Evolutionary conservation across 2,888 invertebrate genomes (phyloP).

Genomic region (Plemyria rubiginata): DNA sequence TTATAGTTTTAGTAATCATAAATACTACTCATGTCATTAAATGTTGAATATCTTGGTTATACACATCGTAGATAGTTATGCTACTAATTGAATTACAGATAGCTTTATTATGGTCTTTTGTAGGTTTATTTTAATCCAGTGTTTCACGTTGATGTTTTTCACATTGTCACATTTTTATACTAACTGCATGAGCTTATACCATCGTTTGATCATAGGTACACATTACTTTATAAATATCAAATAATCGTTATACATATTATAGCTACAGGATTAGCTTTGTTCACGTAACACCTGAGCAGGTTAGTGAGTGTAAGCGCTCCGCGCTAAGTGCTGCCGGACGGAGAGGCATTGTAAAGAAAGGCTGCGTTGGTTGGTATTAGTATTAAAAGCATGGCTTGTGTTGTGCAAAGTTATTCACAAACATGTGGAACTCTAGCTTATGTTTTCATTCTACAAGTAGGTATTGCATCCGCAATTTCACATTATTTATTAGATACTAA

Average conservation of each 20-base stretch:
- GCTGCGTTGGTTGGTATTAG: conserved; percentile 16
- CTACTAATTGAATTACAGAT: background rate
- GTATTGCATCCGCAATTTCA: background rate
- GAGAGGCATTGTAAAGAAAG: conserved; percentile 36
- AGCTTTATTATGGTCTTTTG: background rate
- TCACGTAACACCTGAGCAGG: conserved; percentile 32
- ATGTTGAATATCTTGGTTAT: too few relatives aligned
- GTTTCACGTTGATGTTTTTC: background rate
- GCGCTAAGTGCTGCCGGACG: conserved; percentile 32
- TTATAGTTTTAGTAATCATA: background rate
- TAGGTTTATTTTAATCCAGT: background rate
- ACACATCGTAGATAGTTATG: background rate
- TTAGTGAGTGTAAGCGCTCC: conserved; percentile 36
- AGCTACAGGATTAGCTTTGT: conserved; percentile 25
- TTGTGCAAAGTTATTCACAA: conserved; percentile 7
- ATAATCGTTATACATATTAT: conserved; percentile 17
- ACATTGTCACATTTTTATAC: background rate
- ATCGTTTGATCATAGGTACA: conserved; percentile 5
- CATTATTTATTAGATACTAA: background rate
- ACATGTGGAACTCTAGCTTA: background rate
- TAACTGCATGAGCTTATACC: conserved; percentile 25
- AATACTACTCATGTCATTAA: background rate
- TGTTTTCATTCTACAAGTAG: background rate
- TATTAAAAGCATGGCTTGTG: conserved; percentile 35
- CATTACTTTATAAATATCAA: background rate